A percentile compares a stretch with the other conserved stretches of the same genome.
Evolutionary conservation across 2,113 vertebrate species (phyloP).

Genomic region (Cheilinus undulatus): DNA sequence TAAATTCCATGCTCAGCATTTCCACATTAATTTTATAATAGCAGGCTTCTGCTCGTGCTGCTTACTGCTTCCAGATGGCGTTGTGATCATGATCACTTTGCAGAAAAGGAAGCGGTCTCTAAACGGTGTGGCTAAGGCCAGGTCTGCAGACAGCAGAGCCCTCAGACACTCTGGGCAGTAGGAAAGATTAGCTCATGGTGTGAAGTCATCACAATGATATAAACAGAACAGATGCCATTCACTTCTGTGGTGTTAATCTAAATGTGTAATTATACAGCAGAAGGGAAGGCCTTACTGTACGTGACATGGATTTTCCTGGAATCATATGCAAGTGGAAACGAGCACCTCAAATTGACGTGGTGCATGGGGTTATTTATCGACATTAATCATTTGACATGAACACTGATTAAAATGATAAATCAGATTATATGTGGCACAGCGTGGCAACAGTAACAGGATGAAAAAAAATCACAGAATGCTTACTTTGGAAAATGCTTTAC

Average conservation of each 20-base stretch:
- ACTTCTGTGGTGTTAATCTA: conserved; percentile 20
- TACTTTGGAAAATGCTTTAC: background rate
- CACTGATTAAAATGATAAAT: background rate
- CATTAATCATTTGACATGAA: background rate
- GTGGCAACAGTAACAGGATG: too few relatives aligned
- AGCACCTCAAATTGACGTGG: background rate
- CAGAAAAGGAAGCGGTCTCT: conserved; percentile 45
- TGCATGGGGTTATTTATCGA: background rate
- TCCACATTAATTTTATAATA: conserved; percentile 22
- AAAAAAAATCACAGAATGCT: background rate
- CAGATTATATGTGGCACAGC: background rate
- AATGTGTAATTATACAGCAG: conserved; percentile 14
- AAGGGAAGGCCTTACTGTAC: conserved; percentile 27
- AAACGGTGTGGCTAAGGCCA: conserved; percentile 9
- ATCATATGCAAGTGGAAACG: background rate
- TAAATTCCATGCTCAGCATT: conserved; percentile 29
- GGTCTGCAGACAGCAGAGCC: conserved; percentile 34
- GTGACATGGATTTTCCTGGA: conserved; percentile 20
- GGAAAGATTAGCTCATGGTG: conserved; percentile 70
- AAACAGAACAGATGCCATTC: conserved; percentile 59
- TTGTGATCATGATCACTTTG: background rate
- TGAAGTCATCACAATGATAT: conserved; percentile 67
- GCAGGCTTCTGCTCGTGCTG: conserved; percentile 4
- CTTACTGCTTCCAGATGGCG: conserved; percentile 70
- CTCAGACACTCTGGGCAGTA: conserved; percentile 47